These are phyloP conservation scores for Cepaea hortensis DNA, from an alignment of 2,888 invertebrate species.

Conservation along the genomic window DNA sequence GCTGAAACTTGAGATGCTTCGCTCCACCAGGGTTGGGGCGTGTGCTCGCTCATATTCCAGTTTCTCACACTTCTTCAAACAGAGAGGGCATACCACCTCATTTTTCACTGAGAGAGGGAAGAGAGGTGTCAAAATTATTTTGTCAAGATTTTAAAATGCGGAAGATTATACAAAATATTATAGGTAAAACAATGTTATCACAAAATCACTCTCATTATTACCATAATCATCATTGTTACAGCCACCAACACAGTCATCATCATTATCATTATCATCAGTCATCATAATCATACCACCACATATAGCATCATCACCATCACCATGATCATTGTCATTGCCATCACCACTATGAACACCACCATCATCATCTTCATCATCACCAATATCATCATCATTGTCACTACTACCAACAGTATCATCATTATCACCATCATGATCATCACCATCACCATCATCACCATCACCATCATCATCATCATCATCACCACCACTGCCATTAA, in stretches of 20 bases:
- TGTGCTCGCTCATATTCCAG: slow-evolving; percentile 68
- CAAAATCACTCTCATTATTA: not conserved
- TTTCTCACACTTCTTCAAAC: slow-evolving; percentile 65
- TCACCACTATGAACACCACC: not conserved
- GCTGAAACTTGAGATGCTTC: slow-evolving; percentile 62
- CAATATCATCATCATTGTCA: too few relatives aligned
- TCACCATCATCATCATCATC: slow-evolving; percentile 25
- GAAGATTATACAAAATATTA: not conserved
- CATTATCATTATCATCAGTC: not conserved
- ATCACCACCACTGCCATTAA: not conserved
- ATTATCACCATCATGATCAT: slow-evolving; percentile 13
- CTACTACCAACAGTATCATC: not conserved
- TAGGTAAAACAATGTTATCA: not conserved
- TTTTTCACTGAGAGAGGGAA: slow-evolving; percentile 63
- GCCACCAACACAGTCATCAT: not conserved
- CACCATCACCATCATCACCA: not conserved
- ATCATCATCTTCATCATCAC: not conserved
- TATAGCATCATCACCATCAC: not conserved
- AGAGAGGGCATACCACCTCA: slow-evolving; percentile 68
- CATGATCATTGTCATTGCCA: not conserved
- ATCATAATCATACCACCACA: not conserved
- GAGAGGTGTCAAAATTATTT: not conserved
- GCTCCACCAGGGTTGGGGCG: slow-evolving; percentile 66
- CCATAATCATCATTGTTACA: not conserved
- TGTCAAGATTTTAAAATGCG: not conserved